Evolutionary conservation across 2,888 invertebrate species (phyloP), one percentile per base, ranked within the genome.

Genomic region (Idaea straminata): DNA sequence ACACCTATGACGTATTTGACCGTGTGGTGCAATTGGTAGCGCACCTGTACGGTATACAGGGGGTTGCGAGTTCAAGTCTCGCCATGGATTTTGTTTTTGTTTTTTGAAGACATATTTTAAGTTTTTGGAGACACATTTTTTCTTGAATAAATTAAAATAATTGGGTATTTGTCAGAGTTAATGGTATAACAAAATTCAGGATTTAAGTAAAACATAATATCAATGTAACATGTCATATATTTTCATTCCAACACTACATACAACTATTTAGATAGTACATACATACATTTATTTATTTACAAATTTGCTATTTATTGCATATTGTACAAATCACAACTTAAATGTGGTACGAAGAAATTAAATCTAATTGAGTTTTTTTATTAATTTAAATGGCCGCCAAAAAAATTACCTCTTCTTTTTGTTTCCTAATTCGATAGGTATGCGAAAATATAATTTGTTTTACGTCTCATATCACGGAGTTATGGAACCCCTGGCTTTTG

Each of bases 141-240:
- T 3, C 25, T 25, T 2, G 1, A 25, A 25, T 2, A 25, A 25
- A 25, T 25, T 2, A 25, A 25, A 25, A 25, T 2, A 2, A 25
- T 25, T 25, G 25, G 25, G 15, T 64, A 67, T 64, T 67, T 64
- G 35, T n/a, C 25, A 25, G 25, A 25, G 25, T 25, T 25, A 25
- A 25, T 25, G 13, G 57, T 15, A 15, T 25, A 5, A 60, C 5
- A 0, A 15, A 68, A 63, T 65, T 64, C 47, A 5, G 15, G 57
- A 5, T 60, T 61, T 16, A 35, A 79, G 73, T 70, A 68, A 75
- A 77, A 78, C 47, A 16, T 57, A 35, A 62, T 64, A 69, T 72
- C 76, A 80, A 77, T 81, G 74, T 86, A 91, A 91, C 90, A 88
- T 85, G 80, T 86, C 69, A 90, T 89, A 91, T 91, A 90, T 85